phyloP scores from a whole-genome alignment of 2,888 invertebrate genomes.

The Coelopa pilipes region DNA sequence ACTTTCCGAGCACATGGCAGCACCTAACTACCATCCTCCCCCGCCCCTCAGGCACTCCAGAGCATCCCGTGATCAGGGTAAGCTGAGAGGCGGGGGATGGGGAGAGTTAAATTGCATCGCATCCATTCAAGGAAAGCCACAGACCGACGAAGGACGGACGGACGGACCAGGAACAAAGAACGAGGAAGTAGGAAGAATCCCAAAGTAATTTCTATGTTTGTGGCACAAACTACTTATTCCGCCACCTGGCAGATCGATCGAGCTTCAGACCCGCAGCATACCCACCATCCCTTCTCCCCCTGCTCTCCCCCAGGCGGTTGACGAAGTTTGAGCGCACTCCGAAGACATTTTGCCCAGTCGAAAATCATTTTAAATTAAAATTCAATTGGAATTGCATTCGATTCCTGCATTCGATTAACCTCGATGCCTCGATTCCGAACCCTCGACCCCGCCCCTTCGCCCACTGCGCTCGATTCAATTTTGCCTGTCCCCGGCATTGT shows the following conservation, averaged over 20 bases:
- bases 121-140: not conserved
- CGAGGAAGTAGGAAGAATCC: too few relatives aligned
- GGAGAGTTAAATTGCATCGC: not conserved
- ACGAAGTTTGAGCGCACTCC: not conserved
- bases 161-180: too few relatives aligned
- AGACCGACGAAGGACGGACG: not conserved
- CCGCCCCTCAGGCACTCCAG: too few relatives aligned
- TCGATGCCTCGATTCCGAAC: constrained; percentile 8
- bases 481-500: not conserved
- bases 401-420: constrained; percentile 31
- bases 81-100: too few relatives aligned
- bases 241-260: not conserved
- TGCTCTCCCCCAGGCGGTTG: not conserved
- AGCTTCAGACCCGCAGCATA: not conserved
- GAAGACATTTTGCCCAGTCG: not conserved
- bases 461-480: too few relatives aligned
- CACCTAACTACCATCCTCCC: not conserved
- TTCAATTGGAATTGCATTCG: constrained; percentile 21
- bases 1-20: not conserved
- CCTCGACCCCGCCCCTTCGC: not conserved
- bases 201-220: too few relatives aligned
- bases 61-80: too few relatives aligned
- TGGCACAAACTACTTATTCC: too few relatives aligned
- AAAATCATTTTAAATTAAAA: not conserved
- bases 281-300: not conserved